Percentiles rank a stretch among this genome's conserved stretches.
These are phyloP conservation scores for Erpornis zantholeuca DNA, from an alignment of 2,113 vertebrate genomes.

Conservation along the genomic window DNA sequence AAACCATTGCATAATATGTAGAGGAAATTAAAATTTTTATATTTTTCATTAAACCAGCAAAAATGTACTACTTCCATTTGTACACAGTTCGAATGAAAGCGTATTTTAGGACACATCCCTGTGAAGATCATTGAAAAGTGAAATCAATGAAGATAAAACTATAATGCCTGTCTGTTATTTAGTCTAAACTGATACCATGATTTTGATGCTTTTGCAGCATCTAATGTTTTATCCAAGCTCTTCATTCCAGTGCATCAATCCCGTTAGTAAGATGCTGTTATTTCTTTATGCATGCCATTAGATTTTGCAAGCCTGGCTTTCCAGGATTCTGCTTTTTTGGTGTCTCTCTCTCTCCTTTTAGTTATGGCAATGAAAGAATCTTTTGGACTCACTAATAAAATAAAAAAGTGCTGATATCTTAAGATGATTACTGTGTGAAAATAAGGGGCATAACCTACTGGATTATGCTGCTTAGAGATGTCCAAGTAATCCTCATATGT, in stretches of 20 bases:
- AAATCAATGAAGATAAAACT: background rate
- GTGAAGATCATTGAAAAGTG: background rate
- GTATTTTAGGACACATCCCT: background rate
- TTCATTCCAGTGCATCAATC: background rate
- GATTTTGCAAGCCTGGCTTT: background rate
- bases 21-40: background rate
- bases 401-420: background rate
- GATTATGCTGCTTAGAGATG: background rate
- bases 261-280: background rate
- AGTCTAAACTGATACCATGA: background rate
- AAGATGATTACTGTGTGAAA: background rate
- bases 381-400: background rate
- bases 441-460: background rate
- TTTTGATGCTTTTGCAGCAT: background rate
- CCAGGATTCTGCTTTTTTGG: background rate
- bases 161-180: background rate
- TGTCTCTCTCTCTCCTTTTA: background rate
- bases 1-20: background rate
- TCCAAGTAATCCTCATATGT: background rate
- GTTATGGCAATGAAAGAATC: background rate
- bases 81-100: background rate
- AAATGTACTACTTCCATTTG: background rate
- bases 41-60: background rate
- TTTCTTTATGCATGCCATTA: background rate
- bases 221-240: background rate